Evolutionary conservation across 2,113 vertebrate genomes (phyloP).

Genomic region (Chionis minor): DNA sequence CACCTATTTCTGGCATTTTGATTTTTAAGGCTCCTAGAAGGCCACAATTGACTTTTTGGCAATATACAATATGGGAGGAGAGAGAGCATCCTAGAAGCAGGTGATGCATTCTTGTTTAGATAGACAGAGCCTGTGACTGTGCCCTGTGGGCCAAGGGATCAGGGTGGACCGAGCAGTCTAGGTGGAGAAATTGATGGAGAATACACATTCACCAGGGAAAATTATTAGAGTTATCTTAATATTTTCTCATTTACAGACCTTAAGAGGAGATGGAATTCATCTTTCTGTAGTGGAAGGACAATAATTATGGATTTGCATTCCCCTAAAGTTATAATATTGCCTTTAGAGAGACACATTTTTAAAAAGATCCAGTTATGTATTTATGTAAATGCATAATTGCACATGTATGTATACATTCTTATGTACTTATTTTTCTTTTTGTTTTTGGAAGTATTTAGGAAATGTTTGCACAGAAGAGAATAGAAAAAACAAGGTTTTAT

Average conservation of each 20-base stretch:
- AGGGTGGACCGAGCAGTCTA: neutral
- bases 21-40: neutral
- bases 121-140: neutral
- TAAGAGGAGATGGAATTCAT: neutral
- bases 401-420: neutral
- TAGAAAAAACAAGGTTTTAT: neutral
- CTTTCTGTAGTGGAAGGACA: neutral
- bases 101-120: neutral
- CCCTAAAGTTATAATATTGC: neutral
- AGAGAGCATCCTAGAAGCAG: neutral
- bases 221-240: neutral
- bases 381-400: neutral
- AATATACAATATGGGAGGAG: neutral
- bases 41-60: neutral
- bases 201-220: neutral
- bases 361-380: neutral
- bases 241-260: neutral
- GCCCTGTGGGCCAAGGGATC: rapidly evolving
- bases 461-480: neutral
- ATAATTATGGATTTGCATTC: neutral
- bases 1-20: neutral
- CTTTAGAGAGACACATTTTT: neutral
- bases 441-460: neutral
- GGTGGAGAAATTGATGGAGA: neutral
- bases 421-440: neutral